Base-by-base conservation (phyloP, 2,113 vertebrate genomes). In the Stegostoma tigrinum region DNA sequence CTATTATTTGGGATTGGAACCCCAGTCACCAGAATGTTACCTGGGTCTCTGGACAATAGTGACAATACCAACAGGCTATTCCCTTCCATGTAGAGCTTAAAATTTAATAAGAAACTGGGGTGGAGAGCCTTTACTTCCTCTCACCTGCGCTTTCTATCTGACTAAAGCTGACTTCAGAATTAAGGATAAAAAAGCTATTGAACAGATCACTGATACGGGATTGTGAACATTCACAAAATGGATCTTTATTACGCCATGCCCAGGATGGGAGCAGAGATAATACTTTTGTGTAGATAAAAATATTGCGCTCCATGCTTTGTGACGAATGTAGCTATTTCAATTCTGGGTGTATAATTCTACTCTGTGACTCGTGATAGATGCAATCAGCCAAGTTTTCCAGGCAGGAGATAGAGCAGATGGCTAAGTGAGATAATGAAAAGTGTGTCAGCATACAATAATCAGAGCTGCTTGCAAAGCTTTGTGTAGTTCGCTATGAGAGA, bases 381-480 rank as follows among this genome's bases (percentile, higher is more conserved):
- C 52, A 64, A 91, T 61, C 55, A 19, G 87, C 30, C 64, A 64
- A 14, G 55, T 91, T 91, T 64, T 55, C 14, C 86, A 52, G 27
- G 14, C 55, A 91, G 87, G 52, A 91, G 87, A 27, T 19, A 30
- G 55, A 91, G 87, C 87, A 91, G 87, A 91, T 91, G 87, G 87
- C 87, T 64, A 52, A 90, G 15, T 34, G 17, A 91, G 5, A 64
- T 91, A n/a, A 61, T 61, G 30, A 30, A 91, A 61, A 91, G 15
- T 91, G 30, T 91, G 87, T 55, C 87, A 91, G 55, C 87, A 19
- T 30, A 64, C 21, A 83, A 83, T 83, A 83, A 83, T 91, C 61
- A 48, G 86, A 89, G 86, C 48, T 89, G 27, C 55, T 89, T 89
- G 87, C n/a, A n/a, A 91, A 91, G 5, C 45, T 61, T 61, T 91